These are phyloP conservation scores for Paraescarpia echinospica DNA, from an alignment of 1,140 invertebrate genomes.

Conservation along the genomic window DNA sequence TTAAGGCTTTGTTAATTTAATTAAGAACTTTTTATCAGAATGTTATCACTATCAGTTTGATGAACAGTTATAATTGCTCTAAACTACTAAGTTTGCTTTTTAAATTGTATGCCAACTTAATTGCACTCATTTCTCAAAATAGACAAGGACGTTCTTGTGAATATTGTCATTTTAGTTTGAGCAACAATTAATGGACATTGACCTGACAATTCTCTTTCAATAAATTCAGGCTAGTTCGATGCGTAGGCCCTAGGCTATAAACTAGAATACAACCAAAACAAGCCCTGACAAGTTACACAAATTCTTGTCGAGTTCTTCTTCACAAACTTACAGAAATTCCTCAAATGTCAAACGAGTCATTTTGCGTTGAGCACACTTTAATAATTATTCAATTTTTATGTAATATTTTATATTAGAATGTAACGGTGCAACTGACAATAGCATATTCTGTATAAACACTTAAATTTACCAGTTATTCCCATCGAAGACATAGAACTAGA, in stretches of 20 bases:
- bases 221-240: background rate
- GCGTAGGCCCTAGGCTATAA: too few species aligned
- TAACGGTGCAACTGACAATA: background rate
- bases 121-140: too few species aligned
- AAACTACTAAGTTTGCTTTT: too few species aligned
- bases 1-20: too few species aligned
- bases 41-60: too few species aligned
- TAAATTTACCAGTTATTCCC: background rate
- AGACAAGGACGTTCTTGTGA: background rate
- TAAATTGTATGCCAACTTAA: too few species aligned
- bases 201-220: background rate
- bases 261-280: background rate
- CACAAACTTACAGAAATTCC: too few species aligned
- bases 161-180: background rate
- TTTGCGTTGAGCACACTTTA: background rate
- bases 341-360: background rate
- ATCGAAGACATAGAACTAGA: background rate
- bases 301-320: background rate
- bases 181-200: background rate
- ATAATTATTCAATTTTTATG: background rate
- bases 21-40: too few species aligned
- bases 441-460: background rate
- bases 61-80: too few species aligned
- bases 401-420: background rate
- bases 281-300: background rate